Conservation (phyloP, 2,113 vertebrate genomes). For the Orcinus orca region DNA sequence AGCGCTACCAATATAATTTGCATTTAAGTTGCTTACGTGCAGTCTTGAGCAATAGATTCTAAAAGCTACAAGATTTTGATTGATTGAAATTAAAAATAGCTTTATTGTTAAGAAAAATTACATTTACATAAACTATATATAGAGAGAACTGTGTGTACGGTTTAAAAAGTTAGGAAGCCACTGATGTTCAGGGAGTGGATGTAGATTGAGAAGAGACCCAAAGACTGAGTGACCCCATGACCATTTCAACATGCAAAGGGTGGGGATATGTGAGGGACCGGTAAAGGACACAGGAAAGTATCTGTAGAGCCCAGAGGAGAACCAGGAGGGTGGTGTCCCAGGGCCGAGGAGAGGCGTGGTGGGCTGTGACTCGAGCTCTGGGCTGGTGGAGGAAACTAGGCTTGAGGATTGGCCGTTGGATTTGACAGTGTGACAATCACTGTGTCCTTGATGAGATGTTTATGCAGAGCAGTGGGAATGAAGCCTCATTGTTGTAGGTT, state of each 20-base stretch:
- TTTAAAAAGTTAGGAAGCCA: background rate
- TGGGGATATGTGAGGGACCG: background rate
- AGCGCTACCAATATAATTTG: slow-evolving; percentile 26
- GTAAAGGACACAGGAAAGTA: background rate
- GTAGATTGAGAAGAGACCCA: background rate
- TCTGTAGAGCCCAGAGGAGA: background rate
- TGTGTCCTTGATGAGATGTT: background rate
- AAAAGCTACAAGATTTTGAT: slow-evolving; percentile 54
- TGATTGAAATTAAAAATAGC: slow-evolving; percentile 61
- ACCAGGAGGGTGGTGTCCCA: background rate
- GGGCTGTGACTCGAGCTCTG: background rate
- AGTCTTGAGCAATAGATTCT: background rate
- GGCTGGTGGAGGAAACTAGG: background rate
- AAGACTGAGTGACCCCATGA: background rate
- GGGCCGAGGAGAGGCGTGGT: background rate
- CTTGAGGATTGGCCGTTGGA: background rate
- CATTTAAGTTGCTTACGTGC: slow-evolving; percentile 52
- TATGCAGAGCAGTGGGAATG: background rate
- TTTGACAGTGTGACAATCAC: background rate
- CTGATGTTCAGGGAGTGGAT: background rate
- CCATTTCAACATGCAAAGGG: background rate
- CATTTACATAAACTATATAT: background rate
- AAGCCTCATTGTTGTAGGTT: background rate
- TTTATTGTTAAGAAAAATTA: background rate
- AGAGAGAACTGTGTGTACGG: background rate